A percentile compares a stretch with the other conserved stretches of the same genome.
Conservation (phyloP, 2,113 vertebrate genomes). For the Crypturellus undulatus region DNA sequence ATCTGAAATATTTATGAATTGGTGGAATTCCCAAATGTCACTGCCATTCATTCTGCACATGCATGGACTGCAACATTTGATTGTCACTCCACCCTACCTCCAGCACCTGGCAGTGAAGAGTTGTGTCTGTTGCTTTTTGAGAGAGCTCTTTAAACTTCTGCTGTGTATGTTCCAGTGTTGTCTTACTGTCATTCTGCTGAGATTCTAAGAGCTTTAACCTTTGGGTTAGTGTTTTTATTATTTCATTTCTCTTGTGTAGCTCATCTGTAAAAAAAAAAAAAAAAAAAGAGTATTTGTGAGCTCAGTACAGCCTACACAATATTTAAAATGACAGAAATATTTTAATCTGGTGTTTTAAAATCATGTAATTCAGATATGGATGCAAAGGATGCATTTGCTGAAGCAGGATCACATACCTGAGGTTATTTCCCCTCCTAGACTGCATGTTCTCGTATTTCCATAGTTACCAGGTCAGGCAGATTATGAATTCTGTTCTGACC, state of each 20-base stretch:
- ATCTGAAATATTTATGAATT: neutral
- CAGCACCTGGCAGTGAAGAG: slow-evolving; percentile 71
- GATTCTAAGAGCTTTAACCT: slow-evolving; percentile 73
- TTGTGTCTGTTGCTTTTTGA: slow-evolving; percentile 66
- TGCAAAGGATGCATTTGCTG: neutral
- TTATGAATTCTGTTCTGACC: neutral
- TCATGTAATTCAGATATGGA: fast-evolving
- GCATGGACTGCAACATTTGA: neutral
- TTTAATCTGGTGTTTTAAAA: neutral
- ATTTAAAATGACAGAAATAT: neutral
- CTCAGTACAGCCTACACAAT: neutral
- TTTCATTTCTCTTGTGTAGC: slow-evolving; percentile 76
- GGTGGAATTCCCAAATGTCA: neutral
- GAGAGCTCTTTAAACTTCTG: slow-evolving; percentile 74
- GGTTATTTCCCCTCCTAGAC: neutral
- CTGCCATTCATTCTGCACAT: neutral
- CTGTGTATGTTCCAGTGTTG: slow-evolving; percentile 66
- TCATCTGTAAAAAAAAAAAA: slow-evolving; percentile 70
- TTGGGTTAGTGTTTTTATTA: slow-evolving; percentile 74
- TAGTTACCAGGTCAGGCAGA: neutral
- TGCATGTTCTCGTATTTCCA: neutral
- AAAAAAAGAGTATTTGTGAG: neutral
- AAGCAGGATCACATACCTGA: neutral
- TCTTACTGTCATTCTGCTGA: slow-evolving; percentile 65
- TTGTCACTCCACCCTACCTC: slow-evolving; percentile 67